phyloP scores from a whole-genome alignment of 2,113 vertebrate genomes.

The Pluvianellus socialis region DNA sequence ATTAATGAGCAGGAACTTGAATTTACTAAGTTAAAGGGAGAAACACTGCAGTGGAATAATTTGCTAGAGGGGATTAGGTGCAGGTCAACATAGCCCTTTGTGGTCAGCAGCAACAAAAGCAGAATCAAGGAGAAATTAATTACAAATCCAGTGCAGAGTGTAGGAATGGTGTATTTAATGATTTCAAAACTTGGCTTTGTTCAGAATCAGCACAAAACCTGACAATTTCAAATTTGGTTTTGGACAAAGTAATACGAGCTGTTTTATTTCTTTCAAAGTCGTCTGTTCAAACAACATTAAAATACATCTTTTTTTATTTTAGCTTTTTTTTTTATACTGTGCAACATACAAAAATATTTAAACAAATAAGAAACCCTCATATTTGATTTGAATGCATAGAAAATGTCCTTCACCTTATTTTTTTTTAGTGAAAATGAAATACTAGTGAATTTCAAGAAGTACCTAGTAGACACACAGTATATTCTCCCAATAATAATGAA shows the following conservation, averaged over 20 bases:
- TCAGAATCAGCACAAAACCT: neutral
- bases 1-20: neutral
- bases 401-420: neutral
- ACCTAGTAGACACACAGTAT: neutral
- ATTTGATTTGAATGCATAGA: neutral
- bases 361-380: neutral
- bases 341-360: neutral
- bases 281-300: neutral
- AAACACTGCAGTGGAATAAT: conserved; percentile 1
- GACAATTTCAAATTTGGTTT: neutral
- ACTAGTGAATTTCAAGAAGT: neutral
- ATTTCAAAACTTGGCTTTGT: neutral
- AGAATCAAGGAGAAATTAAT: neutral
- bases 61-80: conserved; percentile 20
- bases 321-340: neutral
- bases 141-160: neutral
- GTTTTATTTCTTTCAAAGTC: neutral
- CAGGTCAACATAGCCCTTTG: neutral
- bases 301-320: neutral
- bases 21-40: neutral
- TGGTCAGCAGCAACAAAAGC: conserved; percentile 35
- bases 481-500: neutral
- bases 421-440: neutral
- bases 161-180: neutral
- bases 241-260: neutral